Evolutionary conservation across 2,888 invertebrate genomes (phyloP), one percentile per base, ranked within the genome.

Genomic region (Idaea aversata): DNA sequence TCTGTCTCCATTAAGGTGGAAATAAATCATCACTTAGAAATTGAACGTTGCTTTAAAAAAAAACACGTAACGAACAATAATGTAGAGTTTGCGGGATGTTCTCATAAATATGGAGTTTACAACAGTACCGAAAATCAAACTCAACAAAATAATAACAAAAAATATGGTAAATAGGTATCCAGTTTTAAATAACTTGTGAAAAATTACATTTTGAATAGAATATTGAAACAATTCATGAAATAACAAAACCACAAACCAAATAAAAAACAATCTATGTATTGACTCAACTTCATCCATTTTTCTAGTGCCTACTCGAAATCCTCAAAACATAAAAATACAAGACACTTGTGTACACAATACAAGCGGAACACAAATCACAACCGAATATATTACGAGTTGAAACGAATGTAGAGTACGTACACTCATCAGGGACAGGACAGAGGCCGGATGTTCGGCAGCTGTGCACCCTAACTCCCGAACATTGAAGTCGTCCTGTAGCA

Each of bases 381-480:
- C 69, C 67, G 63, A 67, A 66, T 64, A 64, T 61, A 61, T 59
- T 57, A 57, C 64, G 57, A 61, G 35, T 65, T 60, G 60, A 63
- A 3, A 63, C 63, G 62, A 66, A 61, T 61, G 62, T 62, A 36
- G 47, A 47, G 63, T 70, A 71, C 70, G 63, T 61, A 70, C 62
- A 69, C 68, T 73, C 66, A 63, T 67, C 68, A 69, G 64, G 74
- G 73, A 77, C 72, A 71, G 74, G 73, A 77, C 72, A 71, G 70
- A 77, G 78, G 75, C 86, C 88, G 88, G 88, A 88, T 88, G 85
- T 77, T 72, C 69, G 77, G 86, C 89, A 90, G 88, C 88, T 90
- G 90, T 85, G 82, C 83, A 82, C 74, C 80, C 78, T 75, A 79
- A 78, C 76, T 72, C 73, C 67, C 72, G 71, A 72, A 68, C 16